Evolutionary conservation across 2,113 vertebrate genomes (phyloP).

Genomic region (Chiloscyllium plagiosum): DNA sequence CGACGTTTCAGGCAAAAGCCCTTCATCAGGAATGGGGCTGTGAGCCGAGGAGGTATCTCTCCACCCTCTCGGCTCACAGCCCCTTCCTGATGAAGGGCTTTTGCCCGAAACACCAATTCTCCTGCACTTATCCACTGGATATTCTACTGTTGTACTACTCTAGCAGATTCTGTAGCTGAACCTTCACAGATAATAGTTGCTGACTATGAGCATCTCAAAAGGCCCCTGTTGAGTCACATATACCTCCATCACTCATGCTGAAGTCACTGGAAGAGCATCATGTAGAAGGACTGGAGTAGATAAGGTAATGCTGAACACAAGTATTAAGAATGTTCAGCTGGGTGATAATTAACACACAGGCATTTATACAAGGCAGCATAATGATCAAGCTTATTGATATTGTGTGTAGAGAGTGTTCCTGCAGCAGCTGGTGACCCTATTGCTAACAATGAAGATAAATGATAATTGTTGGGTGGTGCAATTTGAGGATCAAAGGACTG

Average conservation of each 20-base stretch:
- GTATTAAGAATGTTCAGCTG: not conserved
- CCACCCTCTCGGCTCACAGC: no score
- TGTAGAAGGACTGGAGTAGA: not conserved
- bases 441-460: not conserved
- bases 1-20: no score
- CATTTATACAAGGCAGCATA: not conserved
- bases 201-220: not conserved
- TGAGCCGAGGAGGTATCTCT: no score
- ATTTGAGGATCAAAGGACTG: not conserved
- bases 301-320: not conserved
- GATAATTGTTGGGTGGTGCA: not conserved
- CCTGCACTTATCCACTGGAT: no score
- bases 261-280: not conserved
- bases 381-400: not conserved
- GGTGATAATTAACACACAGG: not conserved
- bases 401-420: not conserved
- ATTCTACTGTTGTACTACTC: not conserved
- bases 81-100: no score
- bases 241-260: not conserved
- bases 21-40: no score
- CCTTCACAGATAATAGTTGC: not conserved
- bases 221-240: not conserved
- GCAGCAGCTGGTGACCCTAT: not conserved
- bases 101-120: no score
- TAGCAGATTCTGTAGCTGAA: not conserved